Evolutionary conservation across 1,140 invertebrate species (phyloP), one percentile per base, ranked within the genome.

Genomic region (Zeugodacus cucurbitae): DNA sequence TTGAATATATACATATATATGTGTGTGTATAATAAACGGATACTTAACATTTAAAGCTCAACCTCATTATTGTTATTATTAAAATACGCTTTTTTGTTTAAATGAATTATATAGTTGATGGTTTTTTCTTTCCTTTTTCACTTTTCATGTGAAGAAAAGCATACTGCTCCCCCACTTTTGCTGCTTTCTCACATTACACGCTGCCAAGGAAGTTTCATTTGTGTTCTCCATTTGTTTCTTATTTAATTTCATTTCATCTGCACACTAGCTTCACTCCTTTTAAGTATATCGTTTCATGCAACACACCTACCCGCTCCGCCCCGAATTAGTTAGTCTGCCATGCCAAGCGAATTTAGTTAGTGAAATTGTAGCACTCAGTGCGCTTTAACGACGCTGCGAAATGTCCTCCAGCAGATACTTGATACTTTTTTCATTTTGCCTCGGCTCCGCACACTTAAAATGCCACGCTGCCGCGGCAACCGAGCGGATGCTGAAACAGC

Each of bases 391-490:
- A 26, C 41, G 26, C n/a, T 82, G 74, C 74, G 41, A 48, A 37
- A 87, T 64, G 32, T 87, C 86, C 86, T 59, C 86, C 22, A 87
- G 57, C 86, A 87, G 86, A 87, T 44, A 59, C 29, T 87, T 87
- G 86, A 87, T 87, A 87, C 26, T 86, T 87, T 87, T 64, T 87
- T 58, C 86, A 59, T 86, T 44, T 11, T 29, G n/a, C 20, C 29
- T 32, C 44, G 37, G 29, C 37, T 22, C 7, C 26, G 74, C n/a
- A 48, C 34, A 82, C 74, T 82, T 26, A 29, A 67, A 74, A 74
- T 41, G 37, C 20, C 70, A 41, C 37, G n/a, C 34, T 34, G 48
- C 32, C 10, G 34, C 17, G 17, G 26, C 62, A 41, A n/a, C 3
- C 74, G 26, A 59, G 10, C n/a, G 22, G 10, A 62, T 26, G 22